A percentile compares a stretch with the other conserved stretches of the same genome.
phyloP scores from a whole-genome alignment of 2,888 invertebrate species.

The Perdita meconis region DNA sequence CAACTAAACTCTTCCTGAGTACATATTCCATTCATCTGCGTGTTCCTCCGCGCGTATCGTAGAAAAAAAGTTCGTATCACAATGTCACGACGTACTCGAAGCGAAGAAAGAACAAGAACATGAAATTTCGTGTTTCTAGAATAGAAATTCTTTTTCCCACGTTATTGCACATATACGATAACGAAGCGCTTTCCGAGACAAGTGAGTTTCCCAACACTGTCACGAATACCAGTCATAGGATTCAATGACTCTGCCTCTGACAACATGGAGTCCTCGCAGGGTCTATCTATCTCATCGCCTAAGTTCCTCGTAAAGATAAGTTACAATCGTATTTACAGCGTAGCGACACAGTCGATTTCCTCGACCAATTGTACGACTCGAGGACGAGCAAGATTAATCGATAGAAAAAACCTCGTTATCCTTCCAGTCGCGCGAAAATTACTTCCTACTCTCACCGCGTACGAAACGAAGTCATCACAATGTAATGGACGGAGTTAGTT shows the following conservation, averaged over 20 bases:
- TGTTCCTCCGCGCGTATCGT: background rate
- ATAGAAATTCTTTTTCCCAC: slow-evolving; percentile 15
- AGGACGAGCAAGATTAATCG: background rate
- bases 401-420: slow-evolving; percentile 1
- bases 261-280: no score
- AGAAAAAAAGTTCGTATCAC: slow-evolving; percentile 55
- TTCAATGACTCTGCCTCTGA: no score
- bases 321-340: slow-evolving; percentile 66
- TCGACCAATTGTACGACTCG: background rate
- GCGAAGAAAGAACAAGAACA: background rate
- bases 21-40: background rate
- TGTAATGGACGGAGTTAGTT: slow-evolving; percentile 49
- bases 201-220: background rate
- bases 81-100: slow-evolving; percentile 38
- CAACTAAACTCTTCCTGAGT: slow-evolving; percentile 15
- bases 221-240: background rate
- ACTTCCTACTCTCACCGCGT: slow-evolving; percentile 20
- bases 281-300: background rate
- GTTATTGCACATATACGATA: slow-evolving; percentile 49
- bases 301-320: slow-evolving; percentile 44
- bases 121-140: background rate
- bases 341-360: slow-evolving; percentile 15
- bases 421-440: slow-evolving; percentile 19
- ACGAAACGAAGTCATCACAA: slow-evolving; percentile 40
- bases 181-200: background rate